Base-by-base conservation (phyloP, 2,888 invertebrate species). In the Agrotis exclamationis region DNA sequence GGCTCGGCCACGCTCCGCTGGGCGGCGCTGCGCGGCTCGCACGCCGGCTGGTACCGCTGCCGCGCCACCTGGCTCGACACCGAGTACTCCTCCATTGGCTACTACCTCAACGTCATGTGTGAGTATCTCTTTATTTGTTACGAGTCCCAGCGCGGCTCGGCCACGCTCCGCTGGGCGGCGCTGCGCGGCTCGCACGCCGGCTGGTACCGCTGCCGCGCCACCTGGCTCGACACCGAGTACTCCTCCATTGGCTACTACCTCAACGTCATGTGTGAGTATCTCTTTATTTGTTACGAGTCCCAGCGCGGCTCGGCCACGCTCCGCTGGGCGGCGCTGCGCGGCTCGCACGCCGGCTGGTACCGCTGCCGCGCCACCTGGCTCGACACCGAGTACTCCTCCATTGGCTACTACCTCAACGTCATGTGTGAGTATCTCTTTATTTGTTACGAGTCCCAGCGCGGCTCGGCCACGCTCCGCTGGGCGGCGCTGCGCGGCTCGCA, bases 11-110 rank as follows among this genome's bases (percentile, higher is more conserved):
- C 98, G 92, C 97, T 99, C 74, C 99, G 99, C 94, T 99, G 99
- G 96, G 97, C 97, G 63, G 97, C 97, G 85, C 98, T 99, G 90
- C 96, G 97, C 65, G 96, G 97, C 63, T 97, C 98, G 82, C 98
- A 99, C 96, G 98, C 98, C 70, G 99, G 99, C 89, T 99, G 99
- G 99, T 99, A 99, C 96, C 98, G 98, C 92, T 99, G 99, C 95
- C 97, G 98, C 65, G 98, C 98, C 70, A 96, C 97, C 62, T 98
- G 99, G 96, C 97, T 98, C 80, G 97, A 98, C 88, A 97, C 98
- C 47, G 97, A 98, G 92, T 99, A 98, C 95, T 98, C 98, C 79
- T 98, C 98, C 88, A 98, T 99, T 88, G 99, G 98, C 76, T 99
- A 99, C 96, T 99, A 98, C 93, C 97, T 99, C 85, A 98, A 98